A percentile compares a stretch with the other conserved stretches of the same genome.
Evolutionary conservation across 2,888 invertebrate genomes (phyloP).

Genomic region (Crossocerus cetratus): DNA sequence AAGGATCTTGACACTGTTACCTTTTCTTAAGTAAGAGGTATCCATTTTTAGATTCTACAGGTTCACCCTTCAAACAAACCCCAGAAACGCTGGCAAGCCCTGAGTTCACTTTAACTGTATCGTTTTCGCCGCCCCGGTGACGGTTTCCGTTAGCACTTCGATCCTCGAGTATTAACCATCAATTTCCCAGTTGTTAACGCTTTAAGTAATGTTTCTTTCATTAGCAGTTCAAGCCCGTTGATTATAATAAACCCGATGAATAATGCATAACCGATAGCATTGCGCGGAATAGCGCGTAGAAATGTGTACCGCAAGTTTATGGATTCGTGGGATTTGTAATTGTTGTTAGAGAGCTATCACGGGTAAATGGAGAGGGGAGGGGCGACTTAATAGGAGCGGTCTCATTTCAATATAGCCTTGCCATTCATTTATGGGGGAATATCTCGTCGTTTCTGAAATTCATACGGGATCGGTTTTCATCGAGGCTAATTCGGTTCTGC

Average conservation of each 20-base stretch:
- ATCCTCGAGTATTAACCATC: conserved; percentile 6
- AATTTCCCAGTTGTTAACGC: conserved; percentile 26
- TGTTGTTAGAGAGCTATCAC: neutral
- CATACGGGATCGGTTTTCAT: neutral
- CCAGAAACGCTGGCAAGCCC: too few species aligned
- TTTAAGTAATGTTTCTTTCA: conserved; percentile 19
- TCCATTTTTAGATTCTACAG: too few species aligned
- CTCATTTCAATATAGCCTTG: neutral
- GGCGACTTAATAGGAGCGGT: too few species aligned
- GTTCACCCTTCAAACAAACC: too few species aligned
- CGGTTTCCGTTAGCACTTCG: too few species aligned
- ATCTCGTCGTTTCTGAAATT: neutral
- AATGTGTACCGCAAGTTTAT: neutral
- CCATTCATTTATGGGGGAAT: neutral
- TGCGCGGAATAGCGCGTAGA: neutral
- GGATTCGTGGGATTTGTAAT: neutral
- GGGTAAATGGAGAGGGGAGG: too few species aligned
- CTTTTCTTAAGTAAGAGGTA: too few species aligned
- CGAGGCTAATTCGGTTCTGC: neutral
- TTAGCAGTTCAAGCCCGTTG: conserved; percentile 5
- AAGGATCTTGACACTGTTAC: neutral
- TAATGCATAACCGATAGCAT: conserved; percentile 36
- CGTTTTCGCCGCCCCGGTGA: too few species aligned
- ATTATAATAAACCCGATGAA: conserved; percentile 16
- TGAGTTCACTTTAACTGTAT: too few species aligned